Conservation (phyloP, 2,888 invertebrate species). For the Drosophila putrida region DNA sequence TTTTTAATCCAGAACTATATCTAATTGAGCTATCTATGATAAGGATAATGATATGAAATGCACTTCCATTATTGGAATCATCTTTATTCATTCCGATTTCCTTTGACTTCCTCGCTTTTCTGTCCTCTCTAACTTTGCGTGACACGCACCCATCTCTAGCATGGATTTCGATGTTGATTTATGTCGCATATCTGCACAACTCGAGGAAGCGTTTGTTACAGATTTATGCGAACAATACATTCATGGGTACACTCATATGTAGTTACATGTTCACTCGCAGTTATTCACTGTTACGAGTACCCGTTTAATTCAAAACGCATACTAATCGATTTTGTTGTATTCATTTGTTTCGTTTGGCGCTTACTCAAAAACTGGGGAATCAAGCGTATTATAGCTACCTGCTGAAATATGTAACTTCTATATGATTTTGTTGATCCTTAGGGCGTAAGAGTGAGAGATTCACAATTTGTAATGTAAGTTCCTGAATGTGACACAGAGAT, state of each 20-base stretch:
- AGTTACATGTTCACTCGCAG: conserved; percentile 11
- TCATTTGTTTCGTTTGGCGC: not conserved
- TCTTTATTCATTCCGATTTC: no score
- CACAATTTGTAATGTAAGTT: no score
- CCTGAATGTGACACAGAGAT: no score
- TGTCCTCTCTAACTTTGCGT: not conserved
- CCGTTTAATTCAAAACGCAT: conserved; percentile 7
- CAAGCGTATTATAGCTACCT: not conserved
- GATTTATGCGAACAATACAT: conserved; percentile 40
- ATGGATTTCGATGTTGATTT: conserved; percentile 31
- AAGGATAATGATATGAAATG: no score
- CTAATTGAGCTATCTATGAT: no score
- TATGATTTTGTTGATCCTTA: not conserved
- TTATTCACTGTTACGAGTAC: conserved; percentile 7
- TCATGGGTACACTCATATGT: conserved; percentile 27
- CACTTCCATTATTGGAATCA: no score
- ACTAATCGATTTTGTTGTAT: conserved; percentile 20
- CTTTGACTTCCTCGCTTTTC: not conserved
- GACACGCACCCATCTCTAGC: conserved; percentile 16
- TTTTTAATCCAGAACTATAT: no score
- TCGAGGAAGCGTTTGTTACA: conserved; percentile 47
- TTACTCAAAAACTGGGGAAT: not conserved
- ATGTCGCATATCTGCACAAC: conserved; percentile 32
- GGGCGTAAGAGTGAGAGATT: no score
- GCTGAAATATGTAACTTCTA: not conserved